phyloP scores from a whole-genome alignment of 2,797 vertebrate genomes.

The Anas flavirostris region DNA sequence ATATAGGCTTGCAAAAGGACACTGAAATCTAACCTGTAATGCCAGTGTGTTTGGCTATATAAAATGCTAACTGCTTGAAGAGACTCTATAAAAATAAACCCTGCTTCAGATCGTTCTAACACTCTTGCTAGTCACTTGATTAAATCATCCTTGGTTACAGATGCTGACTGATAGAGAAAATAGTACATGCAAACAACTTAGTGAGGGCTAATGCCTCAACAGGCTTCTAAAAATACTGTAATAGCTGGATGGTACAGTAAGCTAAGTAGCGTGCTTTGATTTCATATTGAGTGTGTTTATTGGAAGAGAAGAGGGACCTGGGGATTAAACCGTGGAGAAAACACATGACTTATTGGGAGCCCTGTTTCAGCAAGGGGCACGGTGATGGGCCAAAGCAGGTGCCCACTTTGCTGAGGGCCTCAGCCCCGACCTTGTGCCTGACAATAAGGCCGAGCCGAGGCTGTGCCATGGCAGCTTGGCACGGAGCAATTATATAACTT shows the following conservation, averaged over 20 bases:
- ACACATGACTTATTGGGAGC: neutral
- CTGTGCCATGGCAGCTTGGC: neutral
- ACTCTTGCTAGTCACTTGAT: neutral
- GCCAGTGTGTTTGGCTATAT: neutral
- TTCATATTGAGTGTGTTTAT: constrained; percentile 37
- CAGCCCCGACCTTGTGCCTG: rapidly evolving
- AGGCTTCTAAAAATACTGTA: constrained; percentile 59
- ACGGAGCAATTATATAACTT: neutral
- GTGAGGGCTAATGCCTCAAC: neutral
- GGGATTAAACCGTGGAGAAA: constrained; percentile 21
- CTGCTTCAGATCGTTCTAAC: neutral
- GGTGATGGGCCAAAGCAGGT: constrained; percentile 23
- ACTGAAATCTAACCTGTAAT: neutral
- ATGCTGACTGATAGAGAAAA: constrained; percentile 13
- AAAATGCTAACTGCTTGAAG: neutral
- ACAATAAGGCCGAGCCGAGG: neutral
- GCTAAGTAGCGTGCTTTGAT: constrained; percentile 58
- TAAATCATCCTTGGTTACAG: constrained; percentile 6
- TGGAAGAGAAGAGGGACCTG: constrained; percentile 14
- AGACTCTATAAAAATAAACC: neutral
- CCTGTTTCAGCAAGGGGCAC: neutral
- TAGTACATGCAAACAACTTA: constrained; percentile 14
- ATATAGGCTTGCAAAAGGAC: neutral
- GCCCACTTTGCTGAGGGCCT: neutral
- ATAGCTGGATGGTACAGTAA: constrained; percentile 41